phyloP scores from a whole-genome alignment of 1,140 invertebrate species.

The Charaxes varanes region DNA sequence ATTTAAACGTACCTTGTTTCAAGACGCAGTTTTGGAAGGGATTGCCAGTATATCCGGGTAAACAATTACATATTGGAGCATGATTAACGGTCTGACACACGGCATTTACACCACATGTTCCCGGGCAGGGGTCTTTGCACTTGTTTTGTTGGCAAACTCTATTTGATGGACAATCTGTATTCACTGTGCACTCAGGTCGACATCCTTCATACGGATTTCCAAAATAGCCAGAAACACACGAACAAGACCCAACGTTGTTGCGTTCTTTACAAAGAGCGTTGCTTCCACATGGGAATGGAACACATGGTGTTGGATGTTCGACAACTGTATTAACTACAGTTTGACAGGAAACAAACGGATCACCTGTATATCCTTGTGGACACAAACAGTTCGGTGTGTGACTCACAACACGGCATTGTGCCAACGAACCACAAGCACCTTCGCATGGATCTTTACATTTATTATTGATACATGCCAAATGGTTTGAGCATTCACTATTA shows the following conservation, averaged over 20 bases:
- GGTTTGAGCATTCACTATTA: conserved; percentile 77
- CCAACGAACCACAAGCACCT: conserved; percentile 77
- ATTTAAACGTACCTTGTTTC: conserved; percentile 72
- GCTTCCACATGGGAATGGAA: conserved; percentile 80
- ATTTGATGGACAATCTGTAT: conserved; percentile 78
- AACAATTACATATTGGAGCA: conserved; percentile 75
- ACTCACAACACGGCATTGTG: conserved; percentile 79
- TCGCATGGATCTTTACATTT: conserved; percentile 82
- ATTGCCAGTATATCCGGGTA: conserved; percentile 77
- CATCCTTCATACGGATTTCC: conserved; percentile 82
- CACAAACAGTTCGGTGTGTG: conserved; percentile 80
- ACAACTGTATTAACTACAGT: conserved; percentile 36
- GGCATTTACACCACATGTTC: conserved; percentile 79
- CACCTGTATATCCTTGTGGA: conserved; percentile 73
- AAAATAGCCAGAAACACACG: conserved; percentile 78
- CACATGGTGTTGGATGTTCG: conserved; percentile 71
- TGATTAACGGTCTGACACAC: conserved; percentile 78
- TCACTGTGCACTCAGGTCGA: conserved; percentile 78
- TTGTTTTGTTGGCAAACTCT: conserved; percentile 77
- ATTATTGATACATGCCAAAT: conserved; percentile 79
- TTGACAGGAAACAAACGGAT: conserved; percentile 76
- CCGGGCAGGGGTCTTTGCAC: conserved; percentile 80
- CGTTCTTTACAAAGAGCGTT: conserved; percentile 79
- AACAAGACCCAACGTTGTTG: conserved; percentile 77
- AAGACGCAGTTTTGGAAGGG: conserved; percentile 76